Conservation (phyloP, 2,797 vertebrate genomes). For the Erethizon dorsatum region DNA sequence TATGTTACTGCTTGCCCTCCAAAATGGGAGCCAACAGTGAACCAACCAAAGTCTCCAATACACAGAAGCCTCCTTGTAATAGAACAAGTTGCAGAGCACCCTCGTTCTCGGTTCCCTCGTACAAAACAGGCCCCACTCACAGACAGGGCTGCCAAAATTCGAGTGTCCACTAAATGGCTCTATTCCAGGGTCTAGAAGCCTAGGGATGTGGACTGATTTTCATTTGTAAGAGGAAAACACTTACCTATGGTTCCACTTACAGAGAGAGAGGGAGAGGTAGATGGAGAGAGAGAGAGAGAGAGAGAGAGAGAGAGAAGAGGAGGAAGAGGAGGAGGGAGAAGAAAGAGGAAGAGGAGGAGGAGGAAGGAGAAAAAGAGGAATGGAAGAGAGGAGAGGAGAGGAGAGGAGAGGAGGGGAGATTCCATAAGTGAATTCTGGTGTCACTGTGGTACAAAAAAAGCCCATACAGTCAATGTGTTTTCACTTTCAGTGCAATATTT, state of each 20-base stretch:
- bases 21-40: background rate
- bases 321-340: background rate
- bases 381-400: accelerated
- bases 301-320: background rate
- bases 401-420: background rate
- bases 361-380: no score
- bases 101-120: background rate
- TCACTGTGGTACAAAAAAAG: background rate
- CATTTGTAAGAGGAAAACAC: background rate
- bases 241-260: background rate
- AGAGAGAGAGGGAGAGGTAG: background rate
- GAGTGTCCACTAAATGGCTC: accelerated
- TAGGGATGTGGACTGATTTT: background rate
- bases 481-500: no score
- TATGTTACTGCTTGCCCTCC: background rate
- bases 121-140: background rate
- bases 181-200: background rate
- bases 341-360: background rate
- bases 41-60: background rate
- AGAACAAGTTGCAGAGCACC: background rate
- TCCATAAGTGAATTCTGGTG: background rate
- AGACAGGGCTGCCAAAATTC: no score
- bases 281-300: background rate
- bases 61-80: background rate
- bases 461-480: background rate